Evolutionary conservation across 2,113 vertebrate species (phyloP).

Genomic region (Cephalopterus ornatus): DNA sequence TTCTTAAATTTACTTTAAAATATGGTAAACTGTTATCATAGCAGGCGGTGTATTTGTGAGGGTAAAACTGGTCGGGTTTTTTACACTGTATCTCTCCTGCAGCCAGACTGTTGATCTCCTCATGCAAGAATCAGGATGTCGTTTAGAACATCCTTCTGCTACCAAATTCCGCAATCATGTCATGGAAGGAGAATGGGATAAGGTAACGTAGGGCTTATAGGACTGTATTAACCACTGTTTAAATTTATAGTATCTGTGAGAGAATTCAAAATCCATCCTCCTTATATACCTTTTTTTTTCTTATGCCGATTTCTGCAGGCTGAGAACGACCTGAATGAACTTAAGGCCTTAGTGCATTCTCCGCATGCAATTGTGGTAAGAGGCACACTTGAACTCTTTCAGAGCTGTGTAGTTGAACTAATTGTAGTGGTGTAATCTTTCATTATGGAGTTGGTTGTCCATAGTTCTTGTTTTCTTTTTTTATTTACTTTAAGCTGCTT

Average conservation of each 20-base stretch:
- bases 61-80: slow-evolving; percentile 73
- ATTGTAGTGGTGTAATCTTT: slow-evolving; percentile 72
- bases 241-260: slow-evolving; percentile 55
- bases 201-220: slow-evolving; percentile 86
- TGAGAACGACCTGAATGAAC: slow-evolving; percentile 96
- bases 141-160: slow-evolving; percentile 97
- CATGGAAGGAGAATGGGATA: slow-evolving; percentile 99
- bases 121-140: slow-evolving; percentile 99
- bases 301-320: slow-evolving; percentile 81
- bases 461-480: slow-evolving; percentile 45
- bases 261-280: slow-evolving; percentile 46
- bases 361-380: slow-evolving; percentile 96
- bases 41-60: slow-evolving; percentile 66
- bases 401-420: slow-evolving; percentile 70
- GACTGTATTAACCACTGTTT: slow-evolving; percentile 74
- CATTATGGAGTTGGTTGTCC: slow-evolving; percentile 33
- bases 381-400: slow-evolving; percentile 77
- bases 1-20: slow-evolving; percentile 10
- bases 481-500: slow-evolving; percentile 50
- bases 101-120: slow-evolving; percentile 99
- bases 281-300: slow-evolving; percentile 40
- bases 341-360: slow-evolving; percentile 97
- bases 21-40: slow-evolving; percentile 53
- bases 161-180: slow-evolving; percentile 99
- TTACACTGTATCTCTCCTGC: slow-evolving; percentile 85